Conservation (phyloP, 53 echinoderm and acorn worm genomes). For the Antedon mediterranea region DNA sequence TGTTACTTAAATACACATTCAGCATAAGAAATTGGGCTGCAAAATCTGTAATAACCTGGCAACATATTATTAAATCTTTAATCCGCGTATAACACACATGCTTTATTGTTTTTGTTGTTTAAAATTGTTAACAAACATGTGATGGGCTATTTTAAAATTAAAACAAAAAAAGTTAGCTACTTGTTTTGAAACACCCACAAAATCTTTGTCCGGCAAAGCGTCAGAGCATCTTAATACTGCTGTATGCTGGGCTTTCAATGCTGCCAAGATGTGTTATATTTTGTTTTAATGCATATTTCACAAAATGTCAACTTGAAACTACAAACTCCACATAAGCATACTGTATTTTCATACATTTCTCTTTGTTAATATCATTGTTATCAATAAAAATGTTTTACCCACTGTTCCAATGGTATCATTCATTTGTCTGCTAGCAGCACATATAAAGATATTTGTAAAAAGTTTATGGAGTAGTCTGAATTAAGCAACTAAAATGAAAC, state of each 20-base stretch:
- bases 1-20: neutral
- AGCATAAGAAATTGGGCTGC: neutral
- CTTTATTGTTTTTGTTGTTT: neutral
- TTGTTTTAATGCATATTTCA: too few relatives aligned
- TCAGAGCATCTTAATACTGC: too few relatives aligned
- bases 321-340: too few relatives aligned
- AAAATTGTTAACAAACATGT: neutral
- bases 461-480: too few relatives aligned
- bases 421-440: too few relatives aligned
- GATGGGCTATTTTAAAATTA: neutral
- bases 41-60: neutral
- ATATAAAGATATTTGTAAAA: too few relatives aligned
- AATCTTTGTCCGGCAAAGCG: neutral
- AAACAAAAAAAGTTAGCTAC: neutral
- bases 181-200: neutral
- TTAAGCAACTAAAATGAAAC: too few relatives aligned
- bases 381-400: too few relatives aligned
- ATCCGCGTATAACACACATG: neutral
- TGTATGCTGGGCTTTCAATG: neutral
- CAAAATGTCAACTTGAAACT: too few relatives aligned
- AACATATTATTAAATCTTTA: neutral
- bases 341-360: too few relatives aligned
- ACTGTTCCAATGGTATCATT: too few relatives aligned
- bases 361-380: too few relatives aligned
- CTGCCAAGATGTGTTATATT: neutral